These are phyloP conservation scores for Himalopsyche tibetana DNA, from an alignment of 2,888 invertebrate species.

Conservation along the genomic window DNA sequence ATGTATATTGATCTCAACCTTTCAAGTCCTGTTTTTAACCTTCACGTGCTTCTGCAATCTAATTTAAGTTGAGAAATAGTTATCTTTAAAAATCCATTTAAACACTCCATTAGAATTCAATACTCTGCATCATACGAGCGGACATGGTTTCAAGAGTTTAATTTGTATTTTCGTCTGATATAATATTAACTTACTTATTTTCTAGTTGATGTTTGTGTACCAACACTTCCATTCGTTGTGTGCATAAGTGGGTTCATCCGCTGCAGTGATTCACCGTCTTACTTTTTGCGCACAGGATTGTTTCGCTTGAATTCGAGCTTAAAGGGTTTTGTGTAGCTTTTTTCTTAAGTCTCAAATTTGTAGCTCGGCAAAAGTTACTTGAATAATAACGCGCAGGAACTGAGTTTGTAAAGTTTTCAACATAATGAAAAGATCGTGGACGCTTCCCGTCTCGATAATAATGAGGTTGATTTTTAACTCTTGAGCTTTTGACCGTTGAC, in stretches of 20 bases:
- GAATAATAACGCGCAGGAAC: not conserved
- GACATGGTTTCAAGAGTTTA: too few species aligned
- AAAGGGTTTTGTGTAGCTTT: conserved; percentile 2
- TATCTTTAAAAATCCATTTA: too few species aligned
- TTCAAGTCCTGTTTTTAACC: too few species aligned
- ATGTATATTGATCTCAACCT: too few species aligned
- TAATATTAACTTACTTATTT: too few species aligned
- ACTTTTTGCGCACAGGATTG: not conserved
- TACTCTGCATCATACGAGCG: too few species aligned
- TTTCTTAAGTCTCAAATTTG: not conserved
- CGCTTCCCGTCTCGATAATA: not conserved
- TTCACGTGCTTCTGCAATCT: too few species aligned
- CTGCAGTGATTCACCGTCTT: not conserved
- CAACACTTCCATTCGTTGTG: too few species aligned
- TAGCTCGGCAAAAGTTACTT: not conserved
- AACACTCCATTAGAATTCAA: too few species aligned
- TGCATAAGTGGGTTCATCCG: not conserved
- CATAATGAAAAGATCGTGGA: not conserved
- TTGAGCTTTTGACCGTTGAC: not conserved
- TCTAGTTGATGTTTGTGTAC: too few species aligned
- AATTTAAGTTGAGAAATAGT: too few species aligned
- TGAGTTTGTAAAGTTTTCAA: not conserved
- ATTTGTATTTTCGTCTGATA: too few species aligned
- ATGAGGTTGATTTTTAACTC: conserved; percentile 25
- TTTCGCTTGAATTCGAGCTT: conserved; percentile 9